Evolutionary conservation across 2,888 invertebrate genomes (phyloP).

Genomic region (Stenoptilia bipunctidactyla): DNA sequence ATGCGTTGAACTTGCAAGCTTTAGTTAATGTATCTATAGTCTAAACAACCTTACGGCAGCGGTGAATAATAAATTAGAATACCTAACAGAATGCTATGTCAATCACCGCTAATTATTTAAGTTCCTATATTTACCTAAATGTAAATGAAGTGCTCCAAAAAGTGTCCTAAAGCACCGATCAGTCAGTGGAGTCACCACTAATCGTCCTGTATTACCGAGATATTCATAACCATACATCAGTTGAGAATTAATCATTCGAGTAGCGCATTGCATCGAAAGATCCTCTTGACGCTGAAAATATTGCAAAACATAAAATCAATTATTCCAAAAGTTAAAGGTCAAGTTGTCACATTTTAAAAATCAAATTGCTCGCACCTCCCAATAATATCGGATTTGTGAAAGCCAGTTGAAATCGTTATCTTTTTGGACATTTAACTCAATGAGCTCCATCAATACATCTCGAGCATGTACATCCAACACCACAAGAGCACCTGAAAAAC

Average conservation of each 20-base stretch:
- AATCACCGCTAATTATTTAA: no score
- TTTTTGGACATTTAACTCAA: constrained; percentile 73
- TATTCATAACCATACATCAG: constrained; percentile 95
- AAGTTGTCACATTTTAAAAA: no score
- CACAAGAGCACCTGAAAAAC: constrained; percentile 81
- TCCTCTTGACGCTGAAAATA: no score
- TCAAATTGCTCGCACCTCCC: no score
- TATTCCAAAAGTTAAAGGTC: no score
- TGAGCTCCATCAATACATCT: constrained; percentile 83
- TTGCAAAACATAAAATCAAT: no score
- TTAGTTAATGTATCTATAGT: no score
- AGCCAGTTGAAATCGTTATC: constrained; percentile 93
- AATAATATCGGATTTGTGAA: constrained; percentile 82
- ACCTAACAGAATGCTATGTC: no score
- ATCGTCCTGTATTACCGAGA: constrained; percentile 87
- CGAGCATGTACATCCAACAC: constrained; percentile 94
- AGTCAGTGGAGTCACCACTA: constrained; percentile 94
- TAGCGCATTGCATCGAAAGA: constrained; percentile 62
- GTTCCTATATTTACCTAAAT: constrained; percentile 83
- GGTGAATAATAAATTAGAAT: no score
- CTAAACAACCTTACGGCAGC: no score
- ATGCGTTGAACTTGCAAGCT: no score
- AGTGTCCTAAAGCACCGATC: constrained; percentile 93
- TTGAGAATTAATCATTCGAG: constrained; percentile 91
- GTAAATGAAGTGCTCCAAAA: constrained; percentile 91